Evolutionary conservation across 2,797 vertebrate species (phyloP).

Genomic region (Alauda arvensis): DNA sequence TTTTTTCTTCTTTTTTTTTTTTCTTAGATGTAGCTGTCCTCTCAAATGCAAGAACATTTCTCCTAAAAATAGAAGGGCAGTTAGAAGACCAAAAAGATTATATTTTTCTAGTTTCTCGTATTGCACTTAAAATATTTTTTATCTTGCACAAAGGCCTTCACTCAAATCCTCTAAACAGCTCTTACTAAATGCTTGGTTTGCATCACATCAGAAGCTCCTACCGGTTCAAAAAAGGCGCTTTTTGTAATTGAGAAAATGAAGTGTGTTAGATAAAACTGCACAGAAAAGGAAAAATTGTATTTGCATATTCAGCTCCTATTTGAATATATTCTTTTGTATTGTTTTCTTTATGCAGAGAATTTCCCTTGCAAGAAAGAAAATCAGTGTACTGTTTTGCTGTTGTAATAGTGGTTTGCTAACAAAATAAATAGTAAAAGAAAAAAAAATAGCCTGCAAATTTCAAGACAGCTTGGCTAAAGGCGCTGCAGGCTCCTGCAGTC

Average conservation of each 20-base stretch:
- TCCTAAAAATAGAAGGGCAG: constrained; percentile 36
- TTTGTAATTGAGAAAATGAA: constrained; percentile 47
- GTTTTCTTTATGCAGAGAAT: constrained; percentile 68
- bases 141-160: constrained; percentile 69
- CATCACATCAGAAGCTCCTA: constrained; percentile 70
- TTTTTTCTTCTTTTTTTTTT: not conserved
- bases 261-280: constrained; percentile 68
- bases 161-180: constrained; percentile 69
- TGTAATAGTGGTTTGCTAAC: constrained; percentile 70
- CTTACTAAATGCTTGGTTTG: constrained; percentile 68
- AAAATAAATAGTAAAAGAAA: constrained; percentile 58
- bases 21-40: not conserved
- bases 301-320: constrained; percentile 70
- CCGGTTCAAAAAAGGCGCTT: constrained; percentile 56
- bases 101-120: constrained; percentile 49
- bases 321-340: constrained; percentile 65
- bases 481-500: constrained; percentile 59
- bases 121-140: constrained; percentile 58
- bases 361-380: constrained; percentile 65
- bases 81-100: constrained; percentile 30
- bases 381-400: constrained; percentile 67
- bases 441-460: constrained; percentile 53
- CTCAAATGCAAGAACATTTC: constrained; percentile 25
- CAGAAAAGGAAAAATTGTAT: constrained; percentile 49
- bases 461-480: constrained; percentile 56